phyloP scores from a whole-genome alignment of 2,797 vertebrate genomes.

The Halcyon smyrnensis region DNA sequence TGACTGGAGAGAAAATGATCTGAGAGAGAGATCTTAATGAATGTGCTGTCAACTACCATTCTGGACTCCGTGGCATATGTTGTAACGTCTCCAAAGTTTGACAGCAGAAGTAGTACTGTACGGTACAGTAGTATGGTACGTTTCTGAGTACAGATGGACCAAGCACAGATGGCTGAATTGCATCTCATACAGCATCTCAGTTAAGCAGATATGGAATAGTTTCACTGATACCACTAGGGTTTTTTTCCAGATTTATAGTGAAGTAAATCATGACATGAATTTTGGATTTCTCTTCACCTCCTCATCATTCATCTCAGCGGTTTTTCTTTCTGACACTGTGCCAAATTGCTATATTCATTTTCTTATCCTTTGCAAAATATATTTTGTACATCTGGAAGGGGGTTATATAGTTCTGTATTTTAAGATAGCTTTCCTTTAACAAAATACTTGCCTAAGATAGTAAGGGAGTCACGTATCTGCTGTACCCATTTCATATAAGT shows the following conservation, averaged over 20 bases:
- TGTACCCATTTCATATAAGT: neutral
- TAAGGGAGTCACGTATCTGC: neutral
- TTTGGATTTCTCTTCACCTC: neutral
- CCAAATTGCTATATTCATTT: neutral
- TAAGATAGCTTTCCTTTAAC: neutral
- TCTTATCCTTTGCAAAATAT: neutral
- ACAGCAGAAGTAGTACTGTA: neutral
- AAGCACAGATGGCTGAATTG: conserved; percentile 31
- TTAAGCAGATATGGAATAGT: conserved; percentile 30
- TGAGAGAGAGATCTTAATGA: neutral
- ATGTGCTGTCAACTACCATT: neutral
- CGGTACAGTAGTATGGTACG: neutral
- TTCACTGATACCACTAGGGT: neutral
- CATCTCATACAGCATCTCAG: neutral
- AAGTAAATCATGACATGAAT: neutral
- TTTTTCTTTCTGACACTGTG: neutral
- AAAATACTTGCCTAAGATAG: neutral
- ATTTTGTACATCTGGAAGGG: neutral
- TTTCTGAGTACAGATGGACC: neutral
- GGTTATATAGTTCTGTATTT: neutral
- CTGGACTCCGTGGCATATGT: neutral
- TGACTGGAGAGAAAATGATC: neutral
- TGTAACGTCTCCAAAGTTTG: neutral
- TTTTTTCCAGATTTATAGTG: neutral
- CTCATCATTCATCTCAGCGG: neutral